Percentiles rank a stretch among this genome's conserved stretches.
These are phyloP conservation scores for Heteromormyrus szaboi DNA, from an alignment of 2,797 vertebrate genomes.

Conservation along the genomic window DNA sequence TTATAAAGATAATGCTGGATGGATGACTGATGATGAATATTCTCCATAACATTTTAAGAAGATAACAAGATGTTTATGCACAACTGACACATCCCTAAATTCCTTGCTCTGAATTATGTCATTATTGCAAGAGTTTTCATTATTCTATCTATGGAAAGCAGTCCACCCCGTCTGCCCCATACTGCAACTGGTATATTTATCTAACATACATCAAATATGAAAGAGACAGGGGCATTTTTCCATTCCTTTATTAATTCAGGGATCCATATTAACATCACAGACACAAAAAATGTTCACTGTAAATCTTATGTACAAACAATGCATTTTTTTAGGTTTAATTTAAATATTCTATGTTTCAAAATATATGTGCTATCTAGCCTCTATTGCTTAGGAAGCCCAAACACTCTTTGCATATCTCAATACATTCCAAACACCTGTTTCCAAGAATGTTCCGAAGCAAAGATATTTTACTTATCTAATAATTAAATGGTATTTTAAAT, in stretches of 20 bases:
- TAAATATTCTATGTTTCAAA: neutral
- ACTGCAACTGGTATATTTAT: neutral
- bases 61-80: neutral
- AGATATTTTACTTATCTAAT: neutral
- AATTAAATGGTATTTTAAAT: neutral
- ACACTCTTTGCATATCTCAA: neutral
- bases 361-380: neutral
- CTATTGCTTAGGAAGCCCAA: neutral
- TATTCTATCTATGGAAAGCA: neutral
- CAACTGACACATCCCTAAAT: neutral
- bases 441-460: neutral
- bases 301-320: constrained; percentile 19
- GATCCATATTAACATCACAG: constrained; percentile 24
- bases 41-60: neutral
- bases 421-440: neutral
- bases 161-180: neutral
- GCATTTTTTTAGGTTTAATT: neutral
- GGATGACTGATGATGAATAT: neutral
- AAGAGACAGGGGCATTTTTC: constrained; percentile 1
- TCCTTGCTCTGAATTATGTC: neutral
- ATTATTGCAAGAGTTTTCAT: neutral
- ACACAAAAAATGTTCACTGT: constrained; percentile 4
- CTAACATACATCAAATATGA: neutral
- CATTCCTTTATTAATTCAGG: constrained; percentile 23
- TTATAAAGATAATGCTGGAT: neutral